Percentiles rank a stretch among this genome's conserved stretches.
Conservation (phyloP, 2,888 invertebrate genomes). For the Galeopsomyia nigrocyanea region DNA sequence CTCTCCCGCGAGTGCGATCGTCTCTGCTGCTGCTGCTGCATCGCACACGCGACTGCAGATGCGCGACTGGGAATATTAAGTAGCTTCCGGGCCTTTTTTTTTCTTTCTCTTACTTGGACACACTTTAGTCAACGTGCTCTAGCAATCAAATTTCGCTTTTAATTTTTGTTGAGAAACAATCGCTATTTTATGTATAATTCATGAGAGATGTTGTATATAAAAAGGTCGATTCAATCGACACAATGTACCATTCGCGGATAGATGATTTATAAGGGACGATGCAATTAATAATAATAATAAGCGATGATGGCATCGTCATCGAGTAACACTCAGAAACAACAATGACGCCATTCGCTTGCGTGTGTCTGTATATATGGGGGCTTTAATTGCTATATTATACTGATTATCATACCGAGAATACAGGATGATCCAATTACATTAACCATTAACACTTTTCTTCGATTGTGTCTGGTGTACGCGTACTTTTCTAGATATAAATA, state of each 20-base stretch:
- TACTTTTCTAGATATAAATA: too few relatives aligned
- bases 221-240: too few relatives aligned
- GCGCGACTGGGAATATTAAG: conserved; percentile 18
- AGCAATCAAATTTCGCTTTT: too few relatives aligned
- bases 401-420: too few relatives aligned
- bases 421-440: too few relatives aligned
- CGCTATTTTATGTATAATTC: too few relatives aligned
- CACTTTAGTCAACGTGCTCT: background rate
- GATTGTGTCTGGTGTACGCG: too few relatives aligned
- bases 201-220: too few relatives aligned
- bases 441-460: too few relatives aligned
- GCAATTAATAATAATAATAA: conserved; percentile 16
- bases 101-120: background rate
- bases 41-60: background rate
- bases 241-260: too few relatives aligned
- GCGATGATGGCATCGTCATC: conserved; percentile 26
- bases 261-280: conserved; percentile 8
- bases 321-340: background rate
- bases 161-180: too few relatives aligned
- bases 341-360: conserved; percentile 16
- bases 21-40: conserved; percentile 1
- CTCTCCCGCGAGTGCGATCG: background rate
- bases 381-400: background rate
- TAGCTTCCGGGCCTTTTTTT: conserved; percentile 25
- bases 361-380: conserved; percentile 11